Conservation (phyloP, 2,888 invertebrate species). For the Barypeithes pellucidus region DNA sequence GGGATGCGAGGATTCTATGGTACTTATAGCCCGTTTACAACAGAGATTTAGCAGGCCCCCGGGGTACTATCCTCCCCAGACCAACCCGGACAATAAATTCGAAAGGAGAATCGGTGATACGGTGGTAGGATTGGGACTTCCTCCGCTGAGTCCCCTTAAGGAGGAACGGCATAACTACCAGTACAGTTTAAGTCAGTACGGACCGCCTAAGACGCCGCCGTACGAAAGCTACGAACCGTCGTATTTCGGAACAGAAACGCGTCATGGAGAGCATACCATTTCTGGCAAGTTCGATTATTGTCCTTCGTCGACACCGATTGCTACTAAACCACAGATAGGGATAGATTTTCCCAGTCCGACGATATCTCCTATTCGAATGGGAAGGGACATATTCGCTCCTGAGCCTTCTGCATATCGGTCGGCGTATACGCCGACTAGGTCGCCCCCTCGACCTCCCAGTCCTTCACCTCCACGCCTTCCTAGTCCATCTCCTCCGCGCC, state of each 20-base stretch:
- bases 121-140: constrained; percentile 30
- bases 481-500: background rate
- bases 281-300: constrained; percentile 30
- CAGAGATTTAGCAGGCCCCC: constrained; percentile 26
- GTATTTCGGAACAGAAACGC: constrained; percentile 14
- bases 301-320: constrained; percentile 10
- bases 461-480: background rate
- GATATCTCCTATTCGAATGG: constrained; percentile 15
- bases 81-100: constrained; percentile 29
- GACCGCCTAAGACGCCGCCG: background rate
- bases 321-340: background rate
- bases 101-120: constrained; percentile 27
- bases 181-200: constrained; percentile 33
- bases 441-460: constrained; percentile 4
- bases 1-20: constrained; percentile 38
- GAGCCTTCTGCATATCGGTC: constrained; percentile 1
- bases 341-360: constrained; percentile 19
- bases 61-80: constrained; percentile 30
- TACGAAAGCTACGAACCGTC: constrained; percentile 25
- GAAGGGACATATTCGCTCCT: constrained; percentile 27
- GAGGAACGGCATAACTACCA: constrained; percentile 26
- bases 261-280: background rate
- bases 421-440: background rate
- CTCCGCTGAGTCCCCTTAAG: constrained; percentile 20
- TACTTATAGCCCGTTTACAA: constrained; percentile 41